These are phyloP conservation scores for Tetrax tetrax DNA, from an alignment of 2,113 vertebrate genomes.

Conservation along the genomic window DNA sequence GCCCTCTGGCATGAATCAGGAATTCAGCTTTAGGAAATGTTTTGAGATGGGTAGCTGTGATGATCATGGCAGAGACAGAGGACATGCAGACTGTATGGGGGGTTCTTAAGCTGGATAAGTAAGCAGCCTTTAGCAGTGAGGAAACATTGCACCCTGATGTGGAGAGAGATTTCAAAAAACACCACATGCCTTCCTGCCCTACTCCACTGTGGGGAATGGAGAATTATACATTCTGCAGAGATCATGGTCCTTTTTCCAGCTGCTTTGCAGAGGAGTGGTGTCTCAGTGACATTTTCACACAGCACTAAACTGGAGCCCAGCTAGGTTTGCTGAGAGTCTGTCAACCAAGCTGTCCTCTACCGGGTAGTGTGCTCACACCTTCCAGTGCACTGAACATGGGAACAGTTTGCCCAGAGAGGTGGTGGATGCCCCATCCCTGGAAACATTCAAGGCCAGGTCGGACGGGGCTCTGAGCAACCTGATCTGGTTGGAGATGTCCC, in stretches of 20 bases:
- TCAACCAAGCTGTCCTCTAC: fast-evolving
- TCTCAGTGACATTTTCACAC: not conserved
- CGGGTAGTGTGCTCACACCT: fast-evolving
- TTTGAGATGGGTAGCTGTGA: not conserved
- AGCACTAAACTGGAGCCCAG: not conserved
- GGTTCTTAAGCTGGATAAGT: not conserved
- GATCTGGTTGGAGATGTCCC: too few relatives aligned
- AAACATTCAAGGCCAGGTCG: too few relatives aligned
- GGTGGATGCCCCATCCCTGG: too few relatives aligned
- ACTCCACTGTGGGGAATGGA: not conserved
- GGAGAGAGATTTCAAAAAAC: not conserved
- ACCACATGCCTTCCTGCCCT: not conserved
- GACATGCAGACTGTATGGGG: not conserved
- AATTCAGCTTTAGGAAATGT: not conserved
- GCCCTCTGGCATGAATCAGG: not conserved
- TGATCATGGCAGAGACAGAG: not conserved
- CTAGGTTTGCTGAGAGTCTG: not conserved
- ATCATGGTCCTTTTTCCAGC: not conserved
- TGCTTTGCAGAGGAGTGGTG: not conserved
- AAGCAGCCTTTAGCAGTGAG: not conserved
- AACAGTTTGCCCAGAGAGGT: too few relatives aligned
- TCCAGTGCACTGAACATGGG: not conserved
- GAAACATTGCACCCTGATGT: fast-evolving
- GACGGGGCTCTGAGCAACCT: too few relatives aligned
- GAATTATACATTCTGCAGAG: not conserved